phyloP scores from a whole-genome alignment of 2,113 vertebrate species.

The Labrus mixtus region DNA sequence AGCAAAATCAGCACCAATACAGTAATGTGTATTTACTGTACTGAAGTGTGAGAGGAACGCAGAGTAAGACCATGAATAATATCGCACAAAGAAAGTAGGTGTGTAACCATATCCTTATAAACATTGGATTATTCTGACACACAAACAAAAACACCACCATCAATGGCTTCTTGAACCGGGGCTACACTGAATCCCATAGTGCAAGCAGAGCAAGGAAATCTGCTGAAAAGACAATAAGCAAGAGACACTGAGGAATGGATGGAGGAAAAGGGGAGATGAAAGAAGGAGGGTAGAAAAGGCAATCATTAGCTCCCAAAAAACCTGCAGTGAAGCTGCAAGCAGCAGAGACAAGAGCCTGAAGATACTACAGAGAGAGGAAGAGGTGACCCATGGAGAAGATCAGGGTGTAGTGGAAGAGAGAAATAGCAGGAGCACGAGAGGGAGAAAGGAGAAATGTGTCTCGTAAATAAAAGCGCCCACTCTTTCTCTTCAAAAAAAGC shows the following conservation, averaged over 20 bases:
- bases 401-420: constrained; percentile 37
- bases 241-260: not conserved
- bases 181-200: constrained; percentile 11
- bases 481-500: constrained; percentile 4
- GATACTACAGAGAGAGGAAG: constrained; percentile 27
- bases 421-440: constrained; percentile 12
- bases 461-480: constrained; percentile 17
- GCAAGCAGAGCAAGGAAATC: constrained; percentile 14
- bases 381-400: constrained; percentile 42
- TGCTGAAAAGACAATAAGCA: constrained; percentile 39
- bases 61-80: not conserved
- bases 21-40: not conserved
- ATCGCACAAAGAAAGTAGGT: not conserved
- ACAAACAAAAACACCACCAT: not conserved
- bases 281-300: constrained; percentile 19
- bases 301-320: constrained; percentile 66
- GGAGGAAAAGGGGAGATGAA: constrained; percentile 13
- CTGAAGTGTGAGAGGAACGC: too few relatives aligned
- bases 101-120: not conserved
- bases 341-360: constrained; percentile 36
- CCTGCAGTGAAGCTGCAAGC: constrained; percentile 53
- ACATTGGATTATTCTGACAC: not conserved
- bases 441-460: not conserved
- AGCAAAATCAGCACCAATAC: not conserved
- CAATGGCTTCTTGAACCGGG: constrained; percentile 10